phyloP scores from a whole-genome alignment of 2,888 invertebrate species.

The Tineola bisselliella region DNA sequence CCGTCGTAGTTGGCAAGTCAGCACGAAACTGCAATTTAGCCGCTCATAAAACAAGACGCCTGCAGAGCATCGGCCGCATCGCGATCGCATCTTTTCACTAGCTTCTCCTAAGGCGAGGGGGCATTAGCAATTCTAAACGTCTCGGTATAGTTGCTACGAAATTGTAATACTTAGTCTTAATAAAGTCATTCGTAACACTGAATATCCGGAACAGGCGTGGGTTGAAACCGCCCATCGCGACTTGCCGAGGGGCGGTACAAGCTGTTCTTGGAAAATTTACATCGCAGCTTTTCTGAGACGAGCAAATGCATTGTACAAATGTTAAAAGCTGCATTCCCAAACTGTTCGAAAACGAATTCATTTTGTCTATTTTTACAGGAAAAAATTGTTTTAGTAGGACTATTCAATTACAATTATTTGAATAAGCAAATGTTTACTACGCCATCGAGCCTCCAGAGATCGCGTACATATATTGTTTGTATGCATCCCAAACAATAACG shows the following conservation, averaged over 20 bases:
- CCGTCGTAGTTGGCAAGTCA: slow-evolving; percentile 35
- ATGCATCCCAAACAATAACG: slow-evolving; percentile 30
- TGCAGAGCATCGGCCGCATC: slow-evolving; percentile 19
- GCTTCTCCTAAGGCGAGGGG: slow-evolving; percentile 37
- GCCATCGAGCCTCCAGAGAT: not conserved
- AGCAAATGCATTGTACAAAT: not conserved
- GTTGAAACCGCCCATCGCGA: slow-evolving; percentile 29
- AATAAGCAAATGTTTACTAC: not conserved
- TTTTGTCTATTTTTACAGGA: not conserved
- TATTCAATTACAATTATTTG: not conserved
- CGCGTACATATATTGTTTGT: slow-evolving; percentile 1
- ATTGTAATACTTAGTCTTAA: slow-evolving; percentile 64
- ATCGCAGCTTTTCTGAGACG: slow-evolving; percentile 27
- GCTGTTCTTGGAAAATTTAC: slow-evolving; percentile 34
- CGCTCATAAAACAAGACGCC: slow-evolving; percentile 50
- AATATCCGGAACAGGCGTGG: slow-evolving; percentile 52
- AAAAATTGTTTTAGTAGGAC: not conserved
- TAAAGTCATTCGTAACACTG: slow-evolving; percentile 59
- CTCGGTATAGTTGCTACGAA: slow-evolving; percentile 49
- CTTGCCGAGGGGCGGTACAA: slow-evolving; percentile 35
- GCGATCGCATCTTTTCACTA: slow-evolving; percentile 58
- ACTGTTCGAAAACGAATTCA: not conserved
- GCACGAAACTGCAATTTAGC: slow-evolving; percentile 52
- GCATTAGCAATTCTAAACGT: slow-evolving; percentile 58
- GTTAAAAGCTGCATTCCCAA: not conserved